Percentiles rank a stretch among this genome's conserved stretches.
Conservation (phyloP, 2,113 vertebrate species). For the Henicopernis longicauda region DNA sequence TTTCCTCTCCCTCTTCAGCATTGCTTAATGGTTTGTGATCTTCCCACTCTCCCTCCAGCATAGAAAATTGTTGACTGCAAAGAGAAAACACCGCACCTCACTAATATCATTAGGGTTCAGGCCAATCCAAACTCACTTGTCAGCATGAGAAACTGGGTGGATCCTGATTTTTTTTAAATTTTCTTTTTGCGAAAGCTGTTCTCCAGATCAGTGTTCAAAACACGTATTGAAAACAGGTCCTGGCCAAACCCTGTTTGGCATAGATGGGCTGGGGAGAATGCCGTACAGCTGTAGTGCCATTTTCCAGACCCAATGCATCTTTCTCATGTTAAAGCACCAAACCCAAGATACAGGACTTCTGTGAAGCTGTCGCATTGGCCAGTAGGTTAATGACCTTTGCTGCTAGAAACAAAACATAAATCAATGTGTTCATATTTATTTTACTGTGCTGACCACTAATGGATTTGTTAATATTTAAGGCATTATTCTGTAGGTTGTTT, state of each 20-base stretch:
- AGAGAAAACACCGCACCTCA: background rate
- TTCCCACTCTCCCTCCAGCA: background rate
- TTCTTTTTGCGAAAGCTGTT: background rate
- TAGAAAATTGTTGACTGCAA: background rate
- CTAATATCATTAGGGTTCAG: background rate
- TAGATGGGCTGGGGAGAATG: background rate
- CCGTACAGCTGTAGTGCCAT: background rate
- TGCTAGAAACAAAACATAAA: conserved; percentile 67
- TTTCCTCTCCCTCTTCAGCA: background rate
- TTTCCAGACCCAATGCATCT: background rate
- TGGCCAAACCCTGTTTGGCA: background rate
- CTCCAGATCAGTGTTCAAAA: background rate
- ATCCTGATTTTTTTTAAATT: background rate
- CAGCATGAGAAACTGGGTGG: background rate
- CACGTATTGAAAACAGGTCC: background rate
- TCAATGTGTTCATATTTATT: conserved; percentile 66
- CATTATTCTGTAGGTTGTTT: conserved; percentile 33
- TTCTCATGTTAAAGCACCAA: background rate
- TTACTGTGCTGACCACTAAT: conserved; percentile 59
- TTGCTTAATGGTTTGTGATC: background rate
- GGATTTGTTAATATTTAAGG: conserved; percentile 64
- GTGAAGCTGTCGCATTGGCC: conserved; percentile 49
- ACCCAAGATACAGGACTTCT: conserved; percentile 15
- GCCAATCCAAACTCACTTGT: background rate
- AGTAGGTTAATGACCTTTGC: conserved; percentile 68